These are phyloP conservation scores for Oriolus oriolus DNA, from an alignment of 2,113 vertebrate species.

Conservation along the genomic window DNA sequence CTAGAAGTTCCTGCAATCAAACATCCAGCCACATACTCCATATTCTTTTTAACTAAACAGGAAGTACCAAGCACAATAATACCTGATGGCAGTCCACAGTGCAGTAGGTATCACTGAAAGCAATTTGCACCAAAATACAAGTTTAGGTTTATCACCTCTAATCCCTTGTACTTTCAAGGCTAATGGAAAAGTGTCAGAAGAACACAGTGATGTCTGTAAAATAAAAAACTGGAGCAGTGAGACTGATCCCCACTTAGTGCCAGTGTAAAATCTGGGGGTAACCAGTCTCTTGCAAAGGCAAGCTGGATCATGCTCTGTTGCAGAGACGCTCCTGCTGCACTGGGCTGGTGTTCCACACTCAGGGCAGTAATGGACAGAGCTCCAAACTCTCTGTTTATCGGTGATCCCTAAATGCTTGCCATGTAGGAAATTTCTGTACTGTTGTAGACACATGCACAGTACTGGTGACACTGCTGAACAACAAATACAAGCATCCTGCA, in stretches of 20 bases:
- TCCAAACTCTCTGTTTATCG: not conserved
- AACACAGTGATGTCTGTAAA: not conserved
- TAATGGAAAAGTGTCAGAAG: not conserved
- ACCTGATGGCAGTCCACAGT: not conserved
- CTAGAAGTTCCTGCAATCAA: not conserved
- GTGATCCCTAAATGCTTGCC: not conserved
- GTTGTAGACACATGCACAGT: fast-evolving
- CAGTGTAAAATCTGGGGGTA: not conserved
- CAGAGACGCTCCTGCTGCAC: not conserved
- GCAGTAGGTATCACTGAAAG: not conserved
- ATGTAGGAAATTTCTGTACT: not conserved
- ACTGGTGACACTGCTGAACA: not conserved
- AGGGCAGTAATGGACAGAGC: not conserved
- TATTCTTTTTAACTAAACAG: not conserved
- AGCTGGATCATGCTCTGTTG: fast-evolving
- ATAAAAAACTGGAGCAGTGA: not conserved
- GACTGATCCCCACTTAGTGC: not conserved
- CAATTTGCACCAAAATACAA: not conserved
- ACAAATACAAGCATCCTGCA: not conserved
- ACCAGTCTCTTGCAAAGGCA: not conserved
- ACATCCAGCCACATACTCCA: not conserved
- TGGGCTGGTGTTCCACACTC: not conserved
- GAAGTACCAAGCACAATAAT: not conserved
- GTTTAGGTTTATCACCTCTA: not conserved
- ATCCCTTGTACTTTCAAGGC: fast-evolving